Evolutionary conservation across 2,797 vertebrate species (phyloP), one percentile per base, ranked within the genome.

Genomic region (Gastrophryne carolinensis): DNA sequence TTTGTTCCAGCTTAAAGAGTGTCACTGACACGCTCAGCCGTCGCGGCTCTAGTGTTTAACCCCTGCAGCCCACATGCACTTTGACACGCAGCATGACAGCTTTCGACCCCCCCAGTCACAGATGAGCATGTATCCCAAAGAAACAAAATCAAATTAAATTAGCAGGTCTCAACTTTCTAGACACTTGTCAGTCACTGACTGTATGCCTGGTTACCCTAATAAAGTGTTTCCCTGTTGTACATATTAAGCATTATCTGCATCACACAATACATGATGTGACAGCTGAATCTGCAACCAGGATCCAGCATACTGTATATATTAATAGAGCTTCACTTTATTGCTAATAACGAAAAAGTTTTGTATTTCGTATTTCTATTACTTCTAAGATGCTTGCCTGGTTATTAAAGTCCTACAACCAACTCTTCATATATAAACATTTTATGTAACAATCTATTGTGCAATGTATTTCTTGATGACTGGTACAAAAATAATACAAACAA

Each of bases 1-100:
- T 90, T 90, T 90, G 87, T 90, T 90, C 87, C 86, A 84, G 83
- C 68, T 50, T 65, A 87, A 94, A 92, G 93, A 92, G 88, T 92
- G 93, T 92, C 93, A 90, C 84, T 88, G 86, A 91, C 90, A 89
- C 89, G 90, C 90, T 90, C 82, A 15, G 79, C 61, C 83, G 92
- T 92, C 92, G 92, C 92, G 90, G 87, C 91, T 91, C 91, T 81
- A 81, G 83, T 83, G 81, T 74, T 84, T 66, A 79, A 81, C 75
- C 68, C 68, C 68, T 60, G 52, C 53, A 78, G 57, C 41, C 61
- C 61, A 58, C 52, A 50, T 66, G 61, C 61, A 58, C 68, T 58
- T 63, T 56, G 70, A 50, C 32, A 66, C 34, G 47, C 35, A 32
- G 17, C 44, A 47, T 47, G 34, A 30, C 37, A 65, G 39, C 5